These are phyloP conservation scores for Vidua chalybeata DNA, from an alignment of 2,113 vertebrate genomes.

Conservation along the genomic window DNA sequence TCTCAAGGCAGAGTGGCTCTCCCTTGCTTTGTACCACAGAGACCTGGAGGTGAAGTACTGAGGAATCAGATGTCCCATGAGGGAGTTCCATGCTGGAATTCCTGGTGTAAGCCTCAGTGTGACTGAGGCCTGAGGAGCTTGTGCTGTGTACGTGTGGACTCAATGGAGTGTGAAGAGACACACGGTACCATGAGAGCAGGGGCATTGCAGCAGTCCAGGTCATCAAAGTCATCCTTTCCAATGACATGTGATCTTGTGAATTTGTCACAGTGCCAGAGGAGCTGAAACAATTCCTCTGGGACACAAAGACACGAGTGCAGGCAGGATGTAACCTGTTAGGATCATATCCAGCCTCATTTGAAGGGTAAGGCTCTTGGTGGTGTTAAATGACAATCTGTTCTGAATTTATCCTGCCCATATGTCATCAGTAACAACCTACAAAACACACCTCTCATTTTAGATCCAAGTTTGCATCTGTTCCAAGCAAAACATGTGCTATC, in stretches of 20 bases:
- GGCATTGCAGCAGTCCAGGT: not conserved
- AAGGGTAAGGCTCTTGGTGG: slow-evolving; percentile 11
- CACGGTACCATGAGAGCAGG: not conserved
- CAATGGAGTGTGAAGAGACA: not conserved
- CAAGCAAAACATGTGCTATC: slow-evolving; percentile 29
- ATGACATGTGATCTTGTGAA: not conserved
- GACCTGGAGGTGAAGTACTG: not conserved
- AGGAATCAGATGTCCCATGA: not conserved
- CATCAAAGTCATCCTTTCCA: not conserved
- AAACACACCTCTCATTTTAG: slow-evolving; percentile 59
- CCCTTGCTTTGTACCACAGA: not conserved
- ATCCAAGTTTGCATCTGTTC: slow-evolving; percentile 56
- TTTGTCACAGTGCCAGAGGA: not conserved
- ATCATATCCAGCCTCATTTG: not conserved
- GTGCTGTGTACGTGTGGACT: not conserved
- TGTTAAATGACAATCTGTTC: slow-evolving; percentile 54
- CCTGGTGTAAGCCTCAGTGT: not conserved
- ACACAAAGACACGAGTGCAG: not conserved
- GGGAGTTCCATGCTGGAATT: not conserved
- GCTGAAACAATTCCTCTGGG: not conserved
- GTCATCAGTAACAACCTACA: slow-evolving; percentile 48
- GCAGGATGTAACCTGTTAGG: not conserved
- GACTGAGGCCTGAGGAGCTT: not conserved
- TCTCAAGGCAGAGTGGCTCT: not conserved
- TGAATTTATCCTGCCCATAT: slow-evolving; percentile 61